Evolutionary conservation across 2,888 invertebrate genomes (phyloP).

Genomic region (Atethmia centrago): DNA sequence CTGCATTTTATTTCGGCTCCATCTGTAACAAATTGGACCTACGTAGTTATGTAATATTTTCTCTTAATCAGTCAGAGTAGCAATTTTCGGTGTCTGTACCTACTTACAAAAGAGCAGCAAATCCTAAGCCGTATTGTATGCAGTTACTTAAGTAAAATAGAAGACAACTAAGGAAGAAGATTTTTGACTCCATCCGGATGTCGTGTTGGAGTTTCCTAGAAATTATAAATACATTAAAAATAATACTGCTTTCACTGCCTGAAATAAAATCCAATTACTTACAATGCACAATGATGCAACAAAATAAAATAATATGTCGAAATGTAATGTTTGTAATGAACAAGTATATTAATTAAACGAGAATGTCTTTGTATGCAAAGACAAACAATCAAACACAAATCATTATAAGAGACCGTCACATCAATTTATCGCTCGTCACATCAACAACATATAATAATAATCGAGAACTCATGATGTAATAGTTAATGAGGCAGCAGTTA

Average conservation of each 20-base stretch:
- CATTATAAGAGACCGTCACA: constrained; percentile 25
- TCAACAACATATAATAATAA: constrained; percentile 26
- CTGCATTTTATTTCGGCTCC: too few species aligned
- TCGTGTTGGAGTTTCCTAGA: background rate
- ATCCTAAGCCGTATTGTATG: too few species aligned
- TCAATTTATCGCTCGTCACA: constrained; percentile 49
- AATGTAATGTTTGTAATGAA: constrained; percentile 11
- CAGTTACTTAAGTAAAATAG: background rate
- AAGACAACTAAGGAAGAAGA: background rate
- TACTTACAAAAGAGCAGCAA: background rate
- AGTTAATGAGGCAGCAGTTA: constrained; percentile 35
- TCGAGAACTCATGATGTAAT: constrained; percentile 44
- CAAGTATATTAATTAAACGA: constrained; percentile 9
- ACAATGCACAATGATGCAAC: constrained; percentile 19
- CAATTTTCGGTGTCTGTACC: too few species aligned
- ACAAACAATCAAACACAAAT: constrained; percentile 28
- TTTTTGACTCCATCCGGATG: too few species aligned
- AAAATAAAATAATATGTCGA: constrained; percentile 5
- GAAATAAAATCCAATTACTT: background rate
- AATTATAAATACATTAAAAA: background rate
- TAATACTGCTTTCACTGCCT: too few species aligned
- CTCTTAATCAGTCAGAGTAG: too few species aligned
- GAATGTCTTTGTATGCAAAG: constrained; percentile 22
- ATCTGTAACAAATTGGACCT: too few species aligned
- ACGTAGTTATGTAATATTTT: background rate